phyloP scores from a whole-genome alignment of 1,140 invertebrate species.

The Drosophila varians region DNA sequence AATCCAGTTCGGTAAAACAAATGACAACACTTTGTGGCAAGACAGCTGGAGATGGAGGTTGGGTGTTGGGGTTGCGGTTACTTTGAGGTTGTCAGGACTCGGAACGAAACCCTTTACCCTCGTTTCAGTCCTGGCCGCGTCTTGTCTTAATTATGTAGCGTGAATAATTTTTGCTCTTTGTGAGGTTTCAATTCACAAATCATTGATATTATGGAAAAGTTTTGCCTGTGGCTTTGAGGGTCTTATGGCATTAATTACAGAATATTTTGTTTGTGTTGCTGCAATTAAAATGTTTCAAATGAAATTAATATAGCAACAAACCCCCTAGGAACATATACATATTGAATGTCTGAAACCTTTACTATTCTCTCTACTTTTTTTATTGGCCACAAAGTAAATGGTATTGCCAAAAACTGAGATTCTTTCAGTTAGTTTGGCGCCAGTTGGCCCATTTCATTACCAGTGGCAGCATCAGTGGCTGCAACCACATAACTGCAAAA shows the following conservation, averaged over 20 bases:
- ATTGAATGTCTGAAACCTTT: background rate
- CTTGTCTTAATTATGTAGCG: conserved; percentile 80
- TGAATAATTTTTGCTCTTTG: conserved; percentile 75
- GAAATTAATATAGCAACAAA: background rate
- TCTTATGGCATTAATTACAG: conserved; percentile 54
- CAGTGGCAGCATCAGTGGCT: conserved; percentile 3
- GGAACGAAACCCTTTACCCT: conserved; percentile 53
- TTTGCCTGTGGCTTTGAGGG: background rate
- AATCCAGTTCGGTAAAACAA: conserved; percentile 66
- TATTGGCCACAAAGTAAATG: background rate
- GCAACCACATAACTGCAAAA: conserved; percentile 22
- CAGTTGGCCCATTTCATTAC: conserved; percentile 2
- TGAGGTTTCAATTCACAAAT: conserved; percentile 46
- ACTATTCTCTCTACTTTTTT: no score
- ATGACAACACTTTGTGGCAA: conserved; percentile 66
- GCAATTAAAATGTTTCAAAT: background rate
- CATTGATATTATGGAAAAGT: conserved; percentile 62
- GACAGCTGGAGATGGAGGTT: conserved; percentile 20
- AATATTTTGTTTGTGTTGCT: conserved; percentile 12
- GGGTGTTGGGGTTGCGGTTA: conserved; percentile 21
- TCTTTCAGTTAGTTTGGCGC: conserved; percentile 11
- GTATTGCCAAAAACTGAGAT: background rate
- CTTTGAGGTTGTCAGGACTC: conserved; percentile 53
- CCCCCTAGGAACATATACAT: background rate
- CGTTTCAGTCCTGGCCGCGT: conserved; percentile 26